Evolutionary conservation across 2,888 invertebrate species (phyloP), one percentile per base, ranked within the genome.

Genomic region (Dynastes hyllus): DNA sequence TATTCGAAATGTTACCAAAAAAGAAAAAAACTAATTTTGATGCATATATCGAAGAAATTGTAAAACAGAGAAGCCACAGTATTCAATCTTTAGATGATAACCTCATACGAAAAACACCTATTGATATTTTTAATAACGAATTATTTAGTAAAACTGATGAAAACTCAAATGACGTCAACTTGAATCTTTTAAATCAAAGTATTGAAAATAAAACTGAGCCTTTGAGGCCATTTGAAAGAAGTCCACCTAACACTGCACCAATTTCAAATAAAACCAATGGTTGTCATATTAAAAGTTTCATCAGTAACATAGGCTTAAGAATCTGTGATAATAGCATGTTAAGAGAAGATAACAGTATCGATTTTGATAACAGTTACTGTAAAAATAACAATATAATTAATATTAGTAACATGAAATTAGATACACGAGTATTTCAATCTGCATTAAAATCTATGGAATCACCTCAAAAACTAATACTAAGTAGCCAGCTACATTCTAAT

Each of bases 1-100:
- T 11, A 58, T n/a, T n/a, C 8, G 37, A 58, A 55, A 37, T 11
- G 40, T 37, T 27, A 8, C 22, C 27, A 37, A 40, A 16, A 5
- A 71, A 70, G 51, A 51, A 13, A 53, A 70, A 37, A 37, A 40
- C 32, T n/a, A 71, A 71, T 37, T 71, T 71, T 37, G 32, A 71
- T 37, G 3, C 11, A 58, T 71, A 71, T 32, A 55, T 37, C 40
- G 37, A 40, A 9, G 71, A 71, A 58, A 37, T 37, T 55, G 55
- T 58, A 58, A 55, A 71, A 9, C 32, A 58, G 16, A 55, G 40
- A 8, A 37, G 37, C 6, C 51, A 22, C 3, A 55, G 16, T 9
- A 55, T 71, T 32, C 32, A 58, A 22, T 8, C 55, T 58, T 53
- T 71, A 16, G 55, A 55, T 58, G 71, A 71, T 37, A 58, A 58